Percentiles rank a stretch among this genome's conserved stretches.
Conservation (phyloP, 2,113 vertebrate genomes). For the Pitta sordida region DNA sequence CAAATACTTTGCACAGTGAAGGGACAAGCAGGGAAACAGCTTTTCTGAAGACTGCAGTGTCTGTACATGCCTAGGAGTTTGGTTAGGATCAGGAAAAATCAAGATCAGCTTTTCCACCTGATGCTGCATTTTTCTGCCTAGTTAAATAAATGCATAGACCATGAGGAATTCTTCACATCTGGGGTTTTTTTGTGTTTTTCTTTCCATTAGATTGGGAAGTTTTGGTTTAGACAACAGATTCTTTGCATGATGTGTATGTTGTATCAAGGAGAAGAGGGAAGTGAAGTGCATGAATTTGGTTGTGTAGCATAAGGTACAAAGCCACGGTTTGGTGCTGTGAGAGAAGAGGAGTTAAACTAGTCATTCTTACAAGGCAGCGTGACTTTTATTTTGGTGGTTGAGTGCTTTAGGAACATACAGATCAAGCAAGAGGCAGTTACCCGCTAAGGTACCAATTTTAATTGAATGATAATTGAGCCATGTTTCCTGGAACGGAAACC, state of each 20-base stretch:
- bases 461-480: background rate
- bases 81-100: background rate
- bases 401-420: background rate
- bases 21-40: background rate
- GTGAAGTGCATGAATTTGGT: background rate
- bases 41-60: background rate
- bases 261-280: background rate
- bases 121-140: background rate
- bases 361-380: background rate
- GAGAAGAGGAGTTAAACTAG: background rate
- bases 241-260: rapidly evolving
- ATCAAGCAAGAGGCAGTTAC: background rate
- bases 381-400: background rate
- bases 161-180: background rate
- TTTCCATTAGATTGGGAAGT: background rate
- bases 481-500: background rate
- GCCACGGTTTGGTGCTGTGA: background rate
- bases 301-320: background rate
- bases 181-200: background rate
- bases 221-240: background rate
- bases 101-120: too few species aligned
- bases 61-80: background rate
- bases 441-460: background rate
- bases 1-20: background rate
- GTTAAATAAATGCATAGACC: background rate